phyloP scores from a whole-genome alignment of 2,888 invertebrate species.

The Lysandra bellargus region DNA sequence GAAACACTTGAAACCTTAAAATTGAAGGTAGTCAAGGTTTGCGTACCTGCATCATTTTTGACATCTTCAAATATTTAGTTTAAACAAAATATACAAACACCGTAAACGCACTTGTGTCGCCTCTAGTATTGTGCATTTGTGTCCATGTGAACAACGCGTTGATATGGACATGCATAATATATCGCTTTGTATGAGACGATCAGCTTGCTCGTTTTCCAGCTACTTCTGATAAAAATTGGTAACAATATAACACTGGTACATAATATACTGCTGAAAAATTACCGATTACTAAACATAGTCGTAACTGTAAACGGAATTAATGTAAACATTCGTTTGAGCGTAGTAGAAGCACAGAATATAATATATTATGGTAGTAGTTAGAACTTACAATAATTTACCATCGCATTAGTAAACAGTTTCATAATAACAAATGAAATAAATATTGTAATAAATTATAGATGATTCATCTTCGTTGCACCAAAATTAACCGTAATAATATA shows the following conservation, averaged over 20 bases:
- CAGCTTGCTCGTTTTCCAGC: no score
- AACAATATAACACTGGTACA: no score
- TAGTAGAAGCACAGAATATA: not conserved
- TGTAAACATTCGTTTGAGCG: not conserved
- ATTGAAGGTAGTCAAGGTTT: not conserved
- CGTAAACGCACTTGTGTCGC: not conserved
- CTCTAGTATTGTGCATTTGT: no score
- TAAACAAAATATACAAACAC: not conserved
- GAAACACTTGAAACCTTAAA: not conserved
- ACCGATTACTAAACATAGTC: not conserved
- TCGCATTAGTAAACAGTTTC: not conserved
- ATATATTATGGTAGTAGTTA: no score
- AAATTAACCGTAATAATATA: no score
- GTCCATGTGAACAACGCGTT: no score
- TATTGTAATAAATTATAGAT: no score
- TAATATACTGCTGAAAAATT: not conserved
- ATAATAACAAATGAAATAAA: not conserved
- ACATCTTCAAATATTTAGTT: not conserved
- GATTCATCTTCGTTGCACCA: no score
- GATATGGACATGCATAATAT: no score
- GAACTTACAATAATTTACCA: not conserved
- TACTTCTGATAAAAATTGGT: no score
- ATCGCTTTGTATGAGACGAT: no score
- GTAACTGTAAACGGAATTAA: not conserved
- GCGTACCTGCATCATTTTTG: not conserved